Evolutionary conservation across 2,113 vertebrate species (phyloP).

Genomic region (Corythoichthys intestinalis): DNA sequence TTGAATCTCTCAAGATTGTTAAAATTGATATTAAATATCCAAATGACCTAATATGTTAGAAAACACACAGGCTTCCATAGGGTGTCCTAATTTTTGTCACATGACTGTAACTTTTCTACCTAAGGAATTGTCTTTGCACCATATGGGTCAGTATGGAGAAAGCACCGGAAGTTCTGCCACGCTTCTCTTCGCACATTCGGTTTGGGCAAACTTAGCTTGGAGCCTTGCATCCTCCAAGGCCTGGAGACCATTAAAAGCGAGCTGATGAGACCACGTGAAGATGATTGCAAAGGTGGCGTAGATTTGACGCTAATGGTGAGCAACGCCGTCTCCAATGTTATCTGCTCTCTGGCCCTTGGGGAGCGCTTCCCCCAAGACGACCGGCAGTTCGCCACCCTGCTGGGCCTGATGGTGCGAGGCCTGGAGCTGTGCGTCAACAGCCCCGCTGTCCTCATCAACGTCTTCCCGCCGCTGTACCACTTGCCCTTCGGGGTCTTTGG

Average conservation of each 20-base stretch:
- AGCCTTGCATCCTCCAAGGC: constrained; percentile 86
- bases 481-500: constrained; percentile 85
- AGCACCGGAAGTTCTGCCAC: constrained; percentile 91
- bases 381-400: constrained; percentile 77
- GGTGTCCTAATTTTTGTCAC: too few relatives aligned
- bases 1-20: too few relatives aligned
- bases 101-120: background rate
- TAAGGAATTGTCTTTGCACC: constrained; percentile 91
- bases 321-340: constrained; percentile 87
- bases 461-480: constrained; percentile 86
- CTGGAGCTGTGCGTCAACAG: constrained; percentile 82
- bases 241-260: constrained; percentile 79
- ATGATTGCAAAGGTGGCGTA: constrained; percentile 56
- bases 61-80: too few relatives aligned
- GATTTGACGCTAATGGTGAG: constrained; percentile 75
- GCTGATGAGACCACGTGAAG: constrained; percentile 69
- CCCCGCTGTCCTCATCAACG: constrained; percentile 81
- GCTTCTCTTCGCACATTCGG: constrained; percentile 85
- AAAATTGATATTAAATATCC: too few relatives aligned
- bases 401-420: constrained; percentile 80
- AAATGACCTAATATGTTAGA: too few relatives aligned
- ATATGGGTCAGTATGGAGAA: constrained; percentile 86
- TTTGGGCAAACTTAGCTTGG: constrained; percentile 85
- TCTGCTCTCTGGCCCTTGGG: constrained; percentile 88
- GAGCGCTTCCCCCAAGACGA: constrained; percentile 85